A percentile compares a stretch with the other conserved stretches of the same genome.
phyloP scores from a whole-genome alignment of 2,113 vertebrate genomes.

The Hystrix cristata region DNA sequence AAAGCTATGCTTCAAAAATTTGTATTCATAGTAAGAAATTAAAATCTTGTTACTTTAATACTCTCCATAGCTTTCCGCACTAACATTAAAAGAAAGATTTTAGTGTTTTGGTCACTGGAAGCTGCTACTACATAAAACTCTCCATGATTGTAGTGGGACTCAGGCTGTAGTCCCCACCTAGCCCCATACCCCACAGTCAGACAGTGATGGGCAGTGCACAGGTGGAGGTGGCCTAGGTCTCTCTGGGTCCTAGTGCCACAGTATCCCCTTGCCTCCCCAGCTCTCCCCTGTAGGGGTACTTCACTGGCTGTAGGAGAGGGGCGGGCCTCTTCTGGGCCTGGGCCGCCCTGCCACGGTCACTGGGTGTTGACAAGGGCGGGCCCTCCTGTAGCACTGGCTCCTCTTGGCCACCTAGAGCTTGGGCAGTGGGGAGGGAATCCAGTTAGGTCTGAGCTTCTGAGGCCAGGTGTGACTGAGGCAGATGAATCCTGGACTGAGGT shows the following conservation, averaged over 20 bases:
- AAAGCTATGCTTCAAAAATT: slow-evolving; percentile 70
- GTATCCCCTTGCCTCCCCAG: neutral
- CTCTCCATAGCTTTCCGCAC: slow-evolving; percentile 65
- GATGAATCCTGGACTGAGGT: neutral
- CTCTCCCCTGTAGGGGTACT: neutral
- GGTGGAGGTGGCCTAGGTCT: neutral
- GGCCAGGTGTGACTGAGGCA: neutral
- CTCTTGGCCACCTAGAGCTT: neutral
- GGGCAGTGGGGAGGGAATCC: neutral
- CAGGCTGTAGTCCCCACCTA: neutral
- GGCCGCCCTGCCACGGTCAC: neutral
- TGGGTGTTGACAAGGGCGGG: neutral
- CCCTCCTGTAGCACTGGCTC: neutral
- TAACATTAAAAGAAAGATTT: slow-evolving; percentile 66
- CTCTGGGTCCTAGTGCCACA: neutral
- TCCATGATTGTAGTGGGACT: neutral
- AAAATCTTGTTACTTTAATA: slow-evolving; percentile 77
- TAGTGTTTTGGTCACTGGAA: slow-evolving; percentile 80
- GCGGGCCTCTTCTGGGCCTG: neutral
- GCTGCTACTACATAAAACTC: slow-evolving; percentile 68
- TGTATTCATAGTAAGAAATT: slow-evolving; percentile 70
- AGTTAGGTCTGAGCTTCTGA: neutral
- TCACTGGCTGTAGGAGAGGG: neutral
- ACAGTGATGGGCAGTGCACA: neutral
- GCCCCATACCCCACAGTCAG: neutral